Evolutionary conservation across 53 echinoderm and acorn worm species (phyloP), one percentile per base, ranked within the genome.

Genomic region (Stichopus horrens): DNA sequence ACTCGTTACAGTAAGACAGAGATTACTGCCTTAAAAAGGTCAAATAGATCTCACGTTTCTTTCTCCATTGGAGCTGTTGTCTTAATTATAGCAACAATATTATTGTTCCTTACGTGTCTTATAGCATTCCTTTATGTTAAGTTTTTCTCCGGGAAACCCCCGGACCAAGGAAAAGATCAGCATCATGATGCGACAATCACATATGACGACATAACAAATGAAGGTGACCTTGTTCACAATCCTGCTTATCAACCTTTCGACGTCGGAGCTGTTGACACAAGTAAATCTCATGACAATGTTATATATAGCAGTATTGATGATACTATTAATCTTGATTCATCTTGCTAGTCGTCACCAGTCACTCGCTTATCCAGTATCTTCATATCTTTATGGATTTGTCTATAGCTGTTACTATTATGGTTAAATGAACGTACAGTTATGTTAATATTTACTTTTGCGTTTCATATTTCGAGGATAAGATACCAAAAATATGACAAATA

Each of bases 281-380:
- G 23, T 23, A 56, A 81, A 22, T 14, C 19, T 53, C 75, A 22
- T 8, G 81, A 22, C 1, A 81, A 58, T 57, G n/a, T 9, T 2
- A 9, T 81, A 58, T 81, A 81, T 58, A 81, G 56, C 58, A 57
- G 58, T 58, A 81, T 81, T 21, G 57, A 81, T 7, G 58, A 81
- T 57, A 21, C 81, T 5, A 22, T 57, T 21, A 20, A 57, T n/a
- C 21, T 16, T 10, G 58, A 56, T 8, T n/a, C 71, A n/a, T 16
- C 71, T 7, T 0, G 2, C 6, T 71, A 71, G 71, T n/a, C 71
- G 4, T 60, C 9, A 60, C 14, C 63, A 9, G 18, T 63, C 0
- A 10, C 18, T 5, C 14, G 16, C 19, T 71, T 71, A 7, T 7
- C 18, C n/a, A 7, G 7, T 13, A 2, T 21, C 18, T 0, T 18